Percentiles rank a stretch among this genome's conserved stretches.
Conservation (phyloP, 2,888 invertebrate species). For the Ichneumoninae sp. region DNA sequence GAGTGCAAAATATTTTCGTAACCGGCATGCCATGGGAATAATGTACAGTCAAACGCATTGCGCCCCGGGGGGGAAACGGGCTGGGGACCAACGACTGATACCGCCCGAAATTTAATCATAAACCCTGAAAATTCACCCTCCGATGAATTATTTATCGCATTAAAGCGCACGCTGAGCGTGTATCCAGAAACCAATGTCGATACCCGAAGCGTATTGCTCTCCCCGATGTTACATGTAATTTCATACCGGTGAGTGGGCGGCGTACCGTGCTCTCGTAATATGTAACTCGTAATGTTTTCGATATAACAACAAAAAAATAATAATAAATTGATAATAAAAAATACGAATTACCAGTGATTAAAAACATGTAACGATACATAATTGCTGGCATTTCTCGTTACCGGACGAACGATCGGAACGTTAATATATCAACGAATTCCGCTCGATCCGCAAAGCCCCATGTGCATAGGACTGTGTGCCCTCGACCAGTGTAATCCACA, state of each 20-base stretch:
- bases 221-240: constrained; percentile 15
- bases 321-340: not conserved
- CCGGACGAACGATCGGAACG: not conserved
- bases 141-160: constrained; percentile 38
- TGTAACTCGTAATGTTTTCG: not conserved
- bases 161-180: constrained; percentile 2
- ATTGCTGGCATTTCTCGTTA: not conserved
- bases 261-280: not conserved
- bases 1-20: constrained; percentile 47
- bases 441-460: not conserved
- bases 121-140: constrained; percentile 48
- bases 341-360: not conserved
- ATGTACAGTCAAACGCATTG: constrained; percentile 14
- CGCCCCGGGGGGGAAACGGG: not conserved
- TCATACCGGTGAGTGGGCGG: not conserved
- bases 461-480: not conserved
- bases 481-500: not conserved
- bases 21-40: not conserved
- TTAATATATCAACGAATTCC: not conserved
- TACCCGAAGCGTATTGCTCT: constrained; percentile 36
- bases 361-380: not conserved
- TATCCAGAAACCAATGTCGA: not conserved
- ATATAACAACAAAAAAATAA: not conserved
- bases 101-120: constrained; percentile 67
- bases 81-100: constrained; percentile 58